Evolutionary conservation across 2,888 invertebrate genomes (phyloP), one percentile per base, ranked within the genome.

Genomic region (Trissolcus brochymenae): DNA sequence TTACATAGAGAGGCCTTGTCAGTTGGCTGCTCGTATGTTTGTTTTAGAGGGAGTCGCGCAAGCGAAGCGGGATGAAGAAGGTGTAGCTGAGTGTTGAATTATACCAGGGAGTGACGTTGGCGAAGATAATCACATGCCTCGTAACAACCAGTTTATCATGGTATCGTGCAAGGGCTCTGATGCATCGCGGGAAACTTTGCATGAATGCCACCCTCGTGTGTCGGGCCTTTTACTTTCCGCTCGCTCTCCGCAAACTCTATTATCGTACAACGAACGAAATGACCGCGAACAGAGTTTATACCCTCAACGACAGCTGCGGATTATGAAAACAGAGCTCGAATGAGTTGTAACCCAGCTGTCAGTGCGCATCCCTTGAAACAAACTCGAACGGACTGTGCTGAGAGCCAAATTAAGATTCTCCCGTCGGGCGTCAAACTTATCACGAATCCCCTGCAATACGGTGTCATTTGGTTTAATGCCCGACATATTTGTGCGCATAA

Each of bases 61-160:
- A 35, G 43, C 43, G 65, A 43, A 67, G 65, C 40, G 64, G 76
- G 50, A 68, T 64, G 71, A 72, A 59, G 74, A 66, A 73, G 79
- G 73, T 71, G 68, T 54, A 70, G 65, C 64, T 57, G 73, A 41
- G 71, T 75, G 80, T 73, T 80, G 82, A 85, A 84, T 83, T 85
- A 84, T 84, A 84, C 82, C 79, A 76, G 79, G 81, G 84, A 84
- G 82, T 82, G 84, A 85, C 86, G 87, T 83, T 79, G 81, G 80
- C 82, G 80, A 82, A 85, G 87, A 87, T 87, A 87, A 87, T 86
- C 85, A 86, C 84, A 84, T 82, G 82, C 82, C 82, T 84, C 82
- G 86, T 80, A 84, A 83, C 84, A 84, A 84, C 82, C 83, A 82
- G 85, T 86, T 85, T 84, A 84, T 85, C 85, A 85, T 83, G 83